These are phyloP conservation scores for Sialis lutaria DNA, from an alignment of 2,888 invertebrate species.

Conservation along the genomic window DNA sequence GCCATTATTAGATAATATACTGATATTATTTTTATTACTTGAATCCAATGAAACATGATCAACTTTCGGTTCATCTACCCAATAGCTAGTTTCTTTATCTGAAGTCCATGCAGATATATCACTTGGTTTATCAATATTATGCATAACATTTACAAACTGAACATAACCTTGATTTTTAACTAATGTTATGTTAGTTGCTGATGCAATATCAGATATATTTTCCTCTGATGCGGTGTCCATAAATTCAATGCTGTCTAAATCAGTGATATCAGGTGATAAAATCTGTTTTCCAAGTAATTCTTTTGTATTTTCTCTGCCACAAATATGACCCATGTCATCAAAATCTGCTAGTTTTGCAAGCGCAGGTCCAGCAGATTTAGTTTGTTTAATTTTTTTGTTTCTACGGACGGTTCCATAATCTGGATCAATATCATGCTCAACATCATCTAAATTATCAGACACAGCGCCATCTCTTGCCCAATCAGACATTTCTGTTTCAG, in stretches of 20 bases:
- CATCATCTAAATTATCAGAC: conserved; percentile 55
- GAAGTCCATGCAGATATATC: conserved; percentile 12
- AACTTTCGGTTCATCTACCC: no score
- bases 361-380: conserved; percentile 12
- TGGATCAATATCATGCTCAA: conserved; percentile 39
- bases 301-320: conserved; percentile 22
- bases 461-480: conserved; percentile 72
- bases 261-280: conserved; percentile 30
- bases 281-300: conserved; percentile 24
- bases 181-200: conserved; percentile 31
- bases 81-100: no score
- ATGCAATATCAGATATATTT: conserved; percentile 41
- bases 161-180: conserved; percentile 47
- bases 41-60: no score
- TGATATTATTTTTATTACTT: no score
- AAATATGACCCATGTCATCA: conserved; percentile 21
- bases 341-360: conserved; percentile 23
- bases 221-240: conserved; percentile 76
- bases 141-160: conserved; percentile 37
- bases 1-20: no score
- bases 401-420: conserved; percentile 22
- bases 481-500: conserved; percentile 77
- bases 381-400: conserved; percentile 17
- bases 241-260: conserved; percentile 66
- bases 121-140: conserved; percentile 15